phyloP scores from a whole-genome alignment of 2,113 vertebrate genomes.

The Lophotis ruficrista region DNA sequence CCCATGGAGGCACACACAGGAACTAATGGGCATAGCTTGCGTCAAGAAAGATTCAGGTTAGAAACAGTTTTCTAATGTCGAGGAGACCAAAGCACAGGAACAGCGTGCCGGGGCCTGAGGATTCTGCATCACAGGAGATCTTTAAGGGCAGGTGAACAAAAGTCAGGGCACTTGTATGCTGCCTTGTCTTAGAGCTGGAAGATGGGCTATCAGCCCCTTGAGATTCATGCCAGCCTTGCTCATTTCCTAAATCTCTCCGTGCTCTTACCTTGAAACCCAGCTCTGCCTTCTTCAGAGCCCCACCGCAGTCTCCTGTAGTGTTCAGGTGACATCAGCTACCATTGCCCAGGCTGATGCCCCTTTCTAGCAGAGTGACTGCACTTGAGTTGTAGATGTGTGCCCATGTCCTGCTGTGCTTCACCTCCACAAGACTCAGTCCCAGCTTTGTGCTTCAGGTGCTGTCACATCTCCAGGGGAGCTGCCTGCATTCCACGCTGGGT shows the following conservation, averaged over 20 bases:
- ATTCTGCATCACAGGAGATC: not conserved
- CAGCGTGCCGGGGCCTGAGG: not conserved
- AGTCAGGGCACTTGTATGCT: not conserved
- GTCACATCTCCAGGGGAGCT: not conserved
- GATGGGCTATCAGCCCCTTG: not conserved
- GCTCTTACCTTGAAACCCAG: not conserved
- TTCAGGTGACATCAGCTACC: not conserved
- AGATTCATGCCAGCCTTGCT: not conserved
- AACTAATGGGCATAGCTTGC: not conserved
- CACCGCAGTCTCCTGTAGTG: fast-evolving
- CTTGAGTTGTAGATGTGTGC: not conserved
- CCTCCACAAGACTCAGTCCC: not conserved
- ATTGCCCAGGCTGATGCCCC: not conserved
- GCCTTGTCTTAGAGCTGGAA: not conserved
- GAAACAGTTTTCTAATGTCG: not conserved
- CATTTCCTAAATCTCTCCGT: not conserved
- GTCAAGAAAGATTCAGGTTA: not conserved
- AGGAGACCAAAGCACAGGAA: not conserved
- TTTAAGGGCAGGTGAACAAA: not conserved
- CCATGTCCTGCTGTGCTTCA: fast-evolving
- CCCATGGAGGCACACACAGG: not conserved
- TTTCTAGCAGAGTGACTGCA: not conserved
- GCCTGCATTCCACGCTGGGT: fast-evolving
- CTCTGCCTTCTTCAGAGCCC: not conserved
- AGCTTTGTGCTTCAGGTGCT: not conserved